Evolutionary conservation across 2,113 vertebrate genomes (phyloP).

Genomic region (Amia ocellicauda): DNA sequence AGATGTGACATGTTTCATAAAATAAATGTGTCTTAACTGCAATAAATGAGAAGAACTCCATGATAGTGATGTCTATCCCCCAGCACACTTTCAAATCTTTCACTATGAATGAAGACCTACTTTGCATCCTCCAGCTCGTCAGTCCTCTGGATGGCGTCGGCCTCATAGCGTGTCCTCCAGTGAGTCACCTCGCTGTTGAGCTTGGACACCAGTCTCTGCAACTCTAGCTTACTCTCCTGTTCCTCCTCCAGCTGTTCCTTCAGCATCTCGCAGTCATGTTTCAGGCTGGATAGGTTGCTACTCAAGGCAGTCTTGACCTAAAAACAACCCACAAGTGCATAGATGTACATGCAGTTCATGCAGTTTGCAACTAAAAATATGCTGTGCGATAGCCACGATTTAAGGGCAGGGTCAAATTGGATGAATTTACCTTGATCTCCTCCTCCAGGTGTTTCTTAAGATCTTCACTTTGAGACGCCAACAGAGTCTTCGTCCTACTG

Average conservation of each 20-base stretch:
- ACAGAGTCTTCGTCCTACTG: conserved; percentile 53
- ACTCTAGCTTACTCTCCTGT: conserved; percentile 74
- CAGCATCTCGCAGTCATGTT: conserved; percentile 60
- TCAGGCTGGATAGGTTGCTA: conserved; percentile 41
- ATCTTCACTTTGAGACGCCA: conserved; percentile 63
- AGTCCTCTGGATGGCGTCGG: conserved; percentile 60
- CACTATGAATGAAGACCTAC: too few species aligned
- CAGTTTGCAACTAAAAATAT: background rate
- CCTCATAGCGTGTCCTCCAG: conserved; percentile 67
- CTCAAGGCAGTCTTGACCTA: conserved; percentile 54
- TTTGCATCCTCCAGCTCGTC: conserved; percentile 73
- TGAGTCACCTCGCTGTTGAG: conserved; percentile 71
- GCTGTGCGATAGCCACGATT: background rate
- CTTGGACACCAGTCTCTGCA: conserved; percentile 72
- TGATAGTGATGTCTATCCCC: too few species aligned
- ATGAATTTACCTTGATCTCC: conserved; percentile 74
- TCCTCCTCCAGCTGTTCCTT: conserved; percentile 78
- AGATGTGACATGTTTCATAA: too few species aligned
- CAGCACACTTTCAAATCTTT: too few species aligned
- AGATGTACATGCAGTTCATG: too few species aligned
- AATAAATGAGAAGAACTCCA: too few species aligned
- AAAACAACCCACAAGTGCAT: background rate
- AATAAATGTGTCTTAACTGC: too few species aligned
- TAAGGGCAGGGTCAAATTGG: too few species aligned
- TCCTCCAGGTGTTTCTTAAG: conserved; percentile 71